Base-by-base conservation (phyloP, 2,888 invertebrate genomes). In the Deroplatys truncata region DNA sequence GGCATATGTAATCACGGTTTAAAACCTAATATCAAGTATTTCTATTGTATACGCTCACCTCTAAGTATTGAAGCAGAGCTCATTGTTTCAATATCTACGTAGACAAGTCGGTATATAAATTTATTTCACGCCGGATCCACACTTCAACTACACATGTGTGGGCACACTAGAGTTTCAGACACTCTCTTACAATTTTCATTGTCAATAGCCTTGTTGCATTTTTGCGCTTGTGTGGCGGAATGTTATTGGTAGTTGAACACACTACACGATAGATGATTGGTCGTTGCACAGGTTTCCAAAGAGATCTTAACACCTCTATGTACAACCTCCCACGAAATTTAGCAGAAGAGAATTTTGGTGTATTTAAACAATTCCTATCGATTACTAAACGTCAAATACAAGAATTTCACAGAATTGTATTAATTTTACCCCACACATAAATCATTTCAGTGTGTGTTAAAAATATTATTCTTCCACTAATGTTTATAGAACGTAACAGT, bases 181-280 rank as follows among this genome's bases (percentile, higher is more conserved):
- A 87, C 88, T 31, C 88, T 31, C 72, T 82, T 84, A 28, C 84
- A 85, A 88, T 28, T 89, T 56, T 15, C 56, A 8, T n/a, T 43
- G 49, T 28, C 86, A 86, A 35, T 85, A 88, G 88, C 35, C 87
- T 84, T 89, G 28, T 84, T 82, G 84, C 31, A 49, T 43, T 82
- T 86, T 35, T 72, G 85, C 88, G 86, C 87, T 89, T 90, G 90
- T 90, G 90, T 90, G 90, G 88, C 90, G 89, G 28, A 82, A 49
- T 49, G 10, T 84, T 82, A 90, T 90, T 90, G 90, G 90, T 86
- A 20, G 86, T 82, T 25, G 43, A 43, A 72, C 28, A 28, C 89
- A 89, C 88, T 88, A 56, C 29, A 20, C 25, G 29, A 15, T 4
- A 83, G 83, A 25, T 88, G 89, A 90, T 90, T 90, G 90, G 90